Conservation (phyloP, 2,113 vertebrate species). For the Oenanthe melanoleuca region DNA sequence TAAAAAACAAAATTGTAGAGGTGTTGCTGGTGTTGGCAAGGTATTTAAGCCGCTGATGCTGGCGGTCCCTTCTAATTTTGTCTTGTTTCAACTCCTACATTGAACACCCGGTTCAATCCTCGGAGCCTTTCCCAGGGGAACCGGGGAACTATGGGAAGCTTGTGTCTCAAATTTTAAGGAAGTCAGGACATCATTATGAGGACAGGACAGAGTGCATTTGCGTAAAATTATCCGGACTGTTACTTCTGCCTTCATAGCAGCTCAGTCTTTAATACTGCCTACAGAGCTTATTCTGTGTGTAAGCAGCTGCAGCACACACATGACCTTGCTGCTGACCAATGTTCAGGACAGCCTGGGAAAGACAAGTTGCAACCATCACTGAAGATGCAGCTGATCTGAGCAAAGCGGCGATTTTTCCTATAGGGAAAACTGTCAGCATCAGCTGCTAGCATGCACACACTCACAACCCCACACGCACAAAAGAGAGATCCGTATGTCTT, state of each 20-base stretch:
- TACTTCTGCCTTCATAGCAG: neutral
- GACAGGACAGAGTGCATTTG: neutral
- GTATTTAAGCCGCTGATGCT: accelerated
- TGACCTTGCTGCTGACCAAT: neutral
- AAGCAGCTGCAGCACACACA: neutral
- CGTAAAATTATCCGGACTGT: too few species aligned
- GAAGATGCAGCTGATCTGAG: neutral
- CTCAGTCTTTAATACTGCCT: neutral
- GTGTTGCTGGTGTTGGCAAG: neutral
- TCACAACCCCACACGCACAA: neutral
- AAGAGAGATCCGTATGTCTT: neutral
- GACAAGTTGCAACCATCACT: accelerated
- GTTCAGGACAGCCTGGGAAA: neutral
- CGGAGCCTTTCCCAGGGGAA: too few species aligned
- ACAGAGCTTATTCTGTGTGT: accelerated
- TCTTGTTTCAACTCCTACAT: accelerated
- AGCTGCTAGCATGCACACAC: neutral
- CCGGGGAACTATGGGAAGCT: accelerated
- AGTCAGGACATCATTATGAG: too few species aligned
- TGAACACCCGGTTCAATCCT: accelerated
- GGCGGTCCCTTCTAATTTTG: neutral
- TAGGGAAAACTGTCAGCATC: neutral
- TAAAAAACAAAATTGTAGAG: neutral
- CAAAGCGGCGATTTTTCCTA: accelerated
- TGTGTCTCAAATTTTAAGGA: too few species aligned